Base-by-base conservation (phyloP, 2,113 vertebrate species). In the Pogonocichla stellata region DNA sequence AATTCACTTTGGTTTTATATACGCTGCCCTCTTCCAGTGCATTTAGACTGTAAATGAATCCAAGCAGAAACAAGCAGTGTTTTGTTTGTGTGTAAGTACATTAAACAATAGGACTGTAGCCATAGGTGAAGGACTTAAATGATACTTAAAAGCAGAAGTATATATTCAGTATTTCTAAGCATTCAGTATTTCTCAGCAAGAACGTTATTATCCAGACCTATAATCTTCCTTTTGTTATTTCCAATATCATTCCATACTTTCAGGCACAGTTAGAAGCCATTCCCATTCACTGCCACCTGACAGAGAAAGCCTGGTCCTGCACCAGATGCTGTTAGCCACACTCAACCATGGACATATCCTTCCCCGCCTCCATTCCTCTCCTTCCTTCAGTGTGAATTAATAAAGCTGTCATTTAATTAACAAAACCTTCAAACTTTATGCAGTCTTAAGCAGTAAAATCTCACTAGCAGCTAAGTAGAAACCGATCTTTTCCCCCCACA, bases 261-360 rank as follows among this genome's bases (percentile, higher is more conserved):
- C 51, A 80, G 70, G 28, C 28, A 75, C 0, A 1, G 31, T 28
- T 33, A 28, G 38, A 79, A 57, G 61, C 0, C 6, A 61, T 12
- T 58, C 74, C 43, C 0, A 0, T 33, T 56, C 50, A 31, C 31
- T 42, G 19, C 15, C 0, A 0, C 54, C 25, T 12, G 16, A 45
- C 5, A 19, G 29, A 43, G n/a, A 25, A 56, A 54, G 40, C 18
- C 45, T 13, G 1, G 24, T 47, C 43, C 56, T 16, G 23, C 10
- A 16, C 12, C 47, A 38, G 47, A 34, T 11, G 18, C 33, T 72
- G 12, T 28, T 4, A 38, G 4, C 47, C 19, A 13, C 1, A 20
- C 47, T 74, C 25, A 43, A 29, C 10, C 71, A 43, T 0, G 0
- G 20, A 23, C 5, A 2, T 3, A 28, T 8, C 75, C 9, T 25